Evolutionary conservation across 2,113 vertebrate genomes (phyloP).

Genomic region (Picathartes gymnocephalus): DNA sequence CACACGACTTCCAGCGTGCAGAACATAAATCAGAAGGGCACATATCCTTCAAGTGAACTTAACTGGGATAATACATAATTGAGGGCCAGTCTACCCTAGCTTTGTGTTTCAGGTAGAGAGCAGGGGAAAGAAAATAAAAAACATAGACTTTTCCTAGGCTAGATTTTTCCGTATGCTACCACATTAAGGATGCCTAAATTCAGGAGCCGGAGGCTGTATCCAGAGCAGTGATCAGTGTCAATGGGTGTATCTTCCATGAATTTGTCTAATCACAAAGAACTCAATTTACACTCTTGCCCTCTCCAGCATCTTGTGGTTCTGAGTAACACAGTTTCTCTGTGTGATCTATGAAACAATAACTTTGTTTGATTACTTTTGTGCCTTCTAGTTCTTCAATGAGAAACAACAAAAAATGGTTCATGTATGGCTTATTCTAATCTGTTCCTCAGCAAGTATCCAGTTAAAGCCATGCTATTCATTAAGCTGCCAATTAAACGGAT

Average conservation of each 20-base stretch:
- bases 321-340: neutral
- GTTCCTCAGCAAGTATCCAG: neutral
- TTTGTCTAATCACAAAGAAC: neutral
- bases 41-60: neutral
- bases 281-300: fast-evolving
- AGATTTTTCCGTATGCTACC: neutral
- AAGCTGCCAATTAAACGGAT: neutral
- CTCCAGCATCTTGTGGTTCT: neutral
- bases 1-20: fast-evolving
- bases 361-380: neutral
- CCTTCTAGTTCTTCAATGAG: neutral
- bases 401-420: neutral
- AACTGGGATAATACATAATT: neutral
- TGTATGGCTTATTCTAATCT: neutral
- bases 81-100: neutral
- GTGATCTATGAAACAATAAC: neutral
- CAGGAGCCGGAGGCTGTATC: neutral
- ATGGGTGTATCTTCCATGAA: neutral
- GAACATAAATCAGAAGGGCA: neutral
- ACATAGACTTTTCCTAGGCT: neutral
- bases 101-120: neutral
- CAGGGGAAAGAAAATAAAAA: neutral
- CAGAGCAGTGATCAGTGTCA: neutral
- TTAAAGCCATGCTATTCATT: neutral
- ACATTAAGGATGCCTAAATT: neutral